Evolutionary conservation across 2,797 vertebrate species (phyloP).

Genomic region (Helostoma temminkii): DNA sequence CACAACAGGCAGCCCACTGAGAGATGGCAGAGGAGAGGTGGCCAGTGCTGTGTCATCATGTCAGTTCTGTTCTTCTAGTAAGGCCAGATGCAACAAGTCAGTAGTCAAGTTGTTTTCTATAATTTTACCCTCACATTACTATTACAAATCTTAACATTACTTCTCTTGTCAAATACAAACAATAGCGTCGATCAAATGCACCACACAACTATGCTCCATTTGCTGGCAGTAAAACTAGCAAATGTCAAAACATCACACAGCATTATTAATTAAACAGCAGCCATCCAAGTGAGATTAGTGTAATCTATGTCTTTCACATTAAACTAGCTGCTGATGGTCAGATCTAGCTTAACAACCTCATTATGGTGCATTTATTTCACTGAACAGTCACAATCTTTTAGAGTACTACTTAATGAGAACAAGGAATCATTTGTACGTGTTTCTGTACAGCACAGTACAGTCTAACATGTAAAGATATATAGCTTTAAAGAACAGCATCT

Average conservation of each 20-base stretch:
- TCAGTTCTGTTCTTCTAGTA: background rate
- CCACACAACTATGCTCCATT: background rate
- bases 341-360: background rate
- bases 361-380: no score
- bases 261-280: conserved; percentile 46
- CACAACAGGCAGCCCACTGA: conserved; percentile 39
- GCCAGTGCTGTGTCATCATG: conserved; percentile 9
- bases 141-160: background rate
- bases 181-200: conserved; percentile 22
- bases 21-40: conserved; percentile 12
- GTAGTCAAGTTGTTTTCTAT: background rate
- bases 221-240: conserved; percentile 18
- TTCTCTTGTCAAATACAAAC: conserved; percentile 8
- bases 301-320: no score
- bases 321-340: background rate
- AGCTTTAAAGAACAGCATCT: background rate
- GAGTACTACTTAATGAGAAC: no score
- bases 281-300: background rate
- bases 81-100: background rate
- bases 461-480: background rate
- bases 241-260: conserved; percentile 44
- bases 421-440: no score
- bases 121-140: conserved; percentile 8
- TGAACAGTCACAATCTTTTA: no score
- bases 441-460: no score